These are phyloP conservation scores for Cephus nigrinus DNA, from an alignment of 2,888 invertebrate genomes.

Conservation along the genomic window DNA sequence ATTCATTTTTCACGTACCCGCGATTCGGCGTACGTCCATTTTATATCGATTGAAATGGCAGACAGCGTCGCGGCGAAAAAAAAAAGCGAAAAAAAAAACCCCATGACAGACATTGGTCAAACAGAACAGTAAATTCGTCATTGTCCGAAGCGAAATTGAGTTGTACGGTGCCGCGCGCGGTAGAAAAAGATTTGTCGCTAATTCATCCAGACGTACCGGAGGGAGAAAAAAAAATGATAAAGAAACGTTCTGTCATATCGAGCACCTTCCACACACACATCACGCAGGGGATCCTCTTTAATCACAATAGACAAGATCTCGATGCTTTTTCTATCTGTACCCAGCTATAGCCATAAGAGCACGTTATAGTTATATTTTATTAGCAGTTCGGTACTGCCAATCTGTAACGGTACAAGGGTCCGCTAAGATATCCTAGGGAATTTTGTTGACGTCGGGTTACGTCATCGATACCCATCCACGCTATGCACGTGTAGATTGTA, in stretches of 20 bases:
- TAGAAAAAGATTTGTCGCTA: neutral
- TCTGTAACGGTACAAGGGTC: neutral
- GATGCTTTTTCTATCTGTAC: neutral
- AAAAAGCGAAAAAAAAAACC: neutral
- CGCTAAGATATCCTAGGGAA: neutral
- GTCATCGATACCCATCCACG: no score
- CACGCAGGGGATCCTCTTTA: neutral
- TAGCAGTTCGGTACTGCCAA: neutral
- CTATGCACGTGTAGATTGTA: no score
- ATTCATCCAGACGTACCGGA: neutral
- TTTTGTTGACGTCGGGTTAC: neutral
- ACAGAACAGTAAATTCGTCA: neutral
- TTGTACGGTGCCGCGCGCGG: neutral
- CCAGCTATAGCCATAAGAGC: neutral
- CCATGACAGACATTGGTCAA: neutral
- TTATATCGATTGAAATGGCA: neutral
- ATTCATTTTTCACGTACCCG: neutral
- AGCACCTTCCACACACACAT: no score
- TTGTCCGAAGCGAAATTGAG: neutral
- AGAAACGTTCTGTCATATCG: neutral
- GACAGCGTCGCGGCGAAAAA: neutral
- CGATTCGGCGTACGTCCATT: neutral
- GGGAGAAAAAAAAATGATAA: neutral
- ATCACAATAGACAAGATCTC: neutral
- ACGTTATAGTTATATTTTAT: neutral